Conservation (phyloP, 2,113 vertebrate species). For the Hemiprocne comata region DNA sequence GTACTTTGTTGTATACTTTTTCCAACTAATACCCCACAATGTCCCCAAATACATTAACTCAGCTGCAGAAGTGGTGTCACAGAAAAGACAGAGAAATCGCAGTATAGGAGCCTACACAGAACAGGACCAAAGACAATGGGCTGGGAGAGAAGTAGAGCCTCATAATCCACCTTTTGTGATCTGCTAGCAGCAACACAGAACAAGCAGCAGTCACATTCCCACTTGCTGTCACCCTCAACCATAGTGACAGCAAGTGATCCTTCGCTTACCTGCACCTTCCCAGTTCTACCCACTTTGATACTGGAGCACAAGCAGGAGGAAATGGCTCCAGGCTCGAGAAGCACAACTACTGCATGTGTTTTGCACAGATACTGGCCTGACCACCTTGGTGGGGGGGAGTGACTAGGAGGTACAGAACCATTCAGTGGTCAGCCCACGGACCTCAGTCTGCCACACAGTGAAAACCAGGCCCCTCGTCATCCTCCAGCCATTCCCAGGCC, state of each 20-base stretch:
- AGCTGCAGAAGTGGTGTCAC: not conserved
- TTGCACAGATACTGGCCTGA: not conserved
- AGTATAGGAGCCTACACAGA: not conserved
- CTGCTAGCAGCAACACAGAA: not conserved
- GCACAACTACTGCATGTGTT: not conserved
- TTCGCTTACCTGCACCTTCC: not conserved
- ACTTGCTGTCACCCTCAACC: accelerated
- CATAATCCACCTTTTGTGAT: not conserved
- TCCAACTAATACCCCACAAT: not conserved
- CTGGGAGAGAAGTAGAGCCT: not conserved
- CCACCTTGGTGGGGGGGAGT: accelerated
- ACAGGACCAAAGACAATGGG: not conserved
- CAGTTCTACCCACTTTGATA: not conserved
- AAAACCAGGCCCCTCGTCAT: not conserved
- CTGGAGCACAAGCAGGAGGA: not conserved
- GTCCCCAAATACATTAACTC: not conserved
- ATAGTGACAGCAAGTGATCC: accelerated
- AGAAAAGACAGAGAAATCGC: not conserved
- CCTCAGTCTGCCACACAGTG: not conserved
- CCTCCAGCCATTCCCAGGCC: not conserved
- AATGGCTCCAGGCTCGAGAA: not conserved
- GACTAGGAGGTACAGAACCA: not conserved
- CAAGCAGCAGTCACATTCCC: accelerated
- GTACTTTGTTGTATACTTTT: not conserved
- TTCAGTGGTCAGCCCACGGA: not conserved